phyloP scores from a whole-genome alignment of 2,113 vertebrate genomes.

The Prionailurus bengalensis region DNA sequence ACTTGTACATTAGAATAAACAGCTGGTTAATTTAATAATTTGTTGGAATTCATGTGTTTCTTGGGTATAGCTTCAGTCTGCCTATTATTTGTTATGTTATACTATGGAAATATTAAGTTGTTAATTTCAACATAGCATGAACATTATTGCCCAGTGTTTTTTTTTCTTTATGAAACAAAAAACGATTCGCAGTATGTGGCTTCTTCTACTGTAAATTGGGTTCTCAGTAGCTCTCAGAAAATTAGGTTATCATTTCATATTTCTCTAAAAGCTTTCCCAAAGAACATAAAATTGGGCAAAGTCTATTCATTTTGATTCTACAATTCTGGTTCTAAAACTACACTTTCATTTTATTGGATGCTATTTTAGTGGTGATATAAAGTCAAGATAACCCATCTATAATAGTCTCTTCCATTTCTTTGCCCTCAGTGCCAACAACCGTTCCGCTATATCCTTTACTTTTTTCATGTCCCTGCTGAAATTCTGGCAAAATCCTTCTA shows the following conservation, averaged over 20 bases:
- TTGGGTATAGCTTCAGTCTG: conserved; percentile 68
- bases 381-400: not conserved
- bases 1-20: conserved; percentile 74
- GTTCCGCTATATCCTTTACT: not conserved
- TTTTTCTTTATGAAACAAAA: conserved; percentile 73
- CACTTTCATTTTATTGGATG: not conserved
- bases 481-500: conserved; percentile 18
- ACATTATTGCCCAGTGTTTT: conserved; percentile 62
- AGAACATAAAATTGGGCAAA: conserved; percentile 7
- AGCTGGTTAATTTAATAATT: conserved; percentile 82
- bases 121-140: conserved; percentile 60
- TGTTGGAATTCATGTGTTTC: conserved; percentile 77
- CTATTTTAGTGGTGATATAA: not conserved
- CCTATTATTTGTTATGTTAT: conserved; percentile 72
- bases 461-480: conserved; percentile 8
- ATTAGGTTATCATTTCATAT: conserved; percentile 62
- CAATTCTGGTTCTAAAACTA: not conserved
- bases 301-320: not conserved
- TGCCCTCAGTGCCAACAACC: not conserved
- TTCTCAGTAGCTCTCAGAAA: not conserved
- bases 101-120: conserved; percentile 54
- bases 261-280: conserved; percentile 15
- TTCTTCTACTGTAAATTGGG: not conserved
- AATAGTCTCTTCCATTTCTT: not conserved
- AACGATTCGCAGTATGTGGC: conserved; percentile 49